Base-by-base conservation (phyloP, 2,888 invertebrate species). In the Drosophila lacicola region DNA sequence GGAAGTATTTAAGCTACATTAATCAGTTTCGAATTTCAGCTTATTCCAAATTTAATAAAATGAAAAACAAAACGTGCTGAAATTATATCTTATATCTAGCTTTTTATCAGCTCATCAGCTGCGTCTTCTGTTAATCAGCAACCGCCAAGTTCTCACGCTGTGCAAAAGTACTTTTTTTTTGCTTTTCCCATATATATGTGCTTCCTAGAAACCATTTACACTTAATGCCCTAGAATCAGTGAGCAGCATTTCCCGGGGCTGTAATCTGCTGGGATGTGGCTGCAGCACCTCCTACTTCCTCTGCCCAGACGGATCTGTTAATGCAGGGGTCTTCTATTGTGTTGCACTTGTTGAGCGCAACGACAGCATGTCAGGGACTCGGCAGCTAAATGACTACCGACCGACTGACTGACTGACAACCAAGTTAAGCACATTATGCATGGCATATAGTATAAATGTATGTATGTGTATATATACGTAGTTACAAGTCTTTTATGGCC, bases 371-470 rank as follows among this genome's bases (percentile, higher is more conserved):
- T 21, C 75, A 67, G 47, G 45, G 13, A 60, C 13, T 46, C 69
- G 19, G 49, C 51, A 47, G 49, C 62, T 56, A 61, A 61, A 37
- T 69, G 70, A 58, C 57, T 34, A 21, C 51, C 56, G 65, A 66
- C 36, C 74, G 67, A 62, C 57, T 39, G 63, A 70, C 70, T 54
- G 68, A 70, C 77, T 50, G 70, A 63, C 80, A 71, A 68, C 54
- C 50, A 73, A 73, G 73, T 67, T 82, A 82, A 79, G 82, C 82
- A 81, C 76, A 78, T 82, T 87, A 81, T 87, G 82, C 82, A 81
- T 75, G 64, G 53, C 37, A 68, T 21, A 34, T 34, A 21, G 11
- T 45, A 8, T 14, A 34, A 17, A 8, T 44, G 11, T 17, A 5
- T n/a, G 11, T 17, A 17, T 17, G 10, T 14, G 1, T 36, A 33